A percentile compares a stretch with the other conserved stretches of the same genome.
Conservation (phyloP, 2,797 vertebrate genomes). For the Schizothorax lantsangensis region DNA sequence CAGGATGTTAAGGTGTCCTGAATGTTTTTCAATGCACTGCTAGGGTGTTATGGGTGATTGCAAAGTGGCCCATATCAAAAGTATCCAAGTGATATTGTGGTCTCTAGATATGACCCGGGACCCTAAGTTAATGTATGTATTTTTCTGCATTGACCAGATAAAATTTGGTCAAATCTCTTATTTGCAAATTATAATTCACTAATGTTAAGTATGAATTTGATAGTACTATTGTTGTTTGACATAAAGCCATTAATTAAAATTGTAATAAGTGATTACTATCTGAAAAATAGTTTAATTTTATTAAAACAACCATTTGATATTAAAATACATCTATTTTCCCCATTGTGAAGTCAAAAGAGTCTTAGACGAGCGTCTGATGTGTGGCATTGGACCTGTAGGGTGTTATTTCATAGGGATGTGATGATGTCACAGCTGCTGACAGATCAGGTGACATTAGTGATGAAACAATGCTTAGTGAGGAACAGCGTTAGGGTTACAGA, state of each 20-base stretch:
- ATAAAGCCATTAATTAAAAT: background rate
- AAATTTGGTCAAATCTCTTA: background rate
- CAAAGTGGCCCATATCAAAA: background rate
- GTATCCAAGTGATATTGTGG: background rate
- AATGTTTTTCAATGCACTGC: background rate
- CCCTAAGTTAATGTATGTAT: background rate
- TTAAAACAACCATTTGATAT: background rate
- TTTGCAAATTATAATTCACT: background rate
- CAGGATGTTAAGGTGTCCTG: background rate
- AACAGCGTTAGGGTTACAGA: background rate
- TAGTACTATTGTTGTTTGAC: background rate
- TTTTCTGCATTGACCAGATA: background rate
- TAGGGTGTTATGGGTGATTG: background rate
- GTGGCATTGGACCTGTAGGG: background rate
- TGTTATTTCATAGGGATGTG: constrained; percentile 72
- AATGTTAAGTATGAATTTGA: background rate
- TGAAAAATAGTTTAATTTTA: background rate
- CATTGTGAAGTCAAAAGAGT: background rate
- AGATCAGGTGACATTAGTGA: constrained; percentile 69
- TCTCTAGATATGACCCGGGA: background rate
- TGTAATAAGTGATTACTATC: background rate
- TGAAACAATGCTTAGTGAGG: constrained; percentile 45
- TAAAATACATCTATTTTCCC: background rate
- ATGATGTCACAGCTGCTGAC: constrained; percentile 72
- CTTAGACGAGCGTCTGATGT: background rate